Evolutionary conservation across 1,140 invertebrate species (phyloP).

Genomic region (Calephelis virginiensis): DNA sequence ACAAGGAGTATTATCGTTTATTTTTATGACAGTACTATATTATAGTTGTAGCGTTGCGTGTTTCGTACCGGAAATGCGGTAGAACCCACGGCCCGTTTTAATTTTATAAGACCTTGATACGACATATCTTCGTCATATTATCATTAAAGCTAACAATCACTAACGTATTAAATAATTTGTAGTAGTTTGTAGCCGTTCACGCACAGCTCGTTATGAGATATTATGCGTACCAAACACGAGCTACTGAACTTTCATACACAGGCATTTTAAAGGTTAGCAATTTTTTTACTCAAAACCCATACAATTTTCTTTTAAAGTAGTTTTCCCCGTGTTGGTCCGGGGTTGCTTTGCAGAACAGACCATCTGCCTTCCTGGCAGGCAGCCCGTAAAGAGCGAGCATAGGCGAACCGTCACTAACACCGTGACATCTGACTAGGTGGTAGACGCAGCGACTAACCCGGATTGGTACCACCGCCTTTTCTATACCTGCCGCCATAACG

Average conservation of each 20-base stretch:
- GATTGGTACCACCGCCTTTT: too few relatives aligned
- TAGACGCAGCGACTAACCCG: too few relatives aligned
- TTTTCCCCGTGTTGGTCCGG: too few relatives aligned
- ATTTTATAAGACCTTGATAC: slow-evolving; percentile 14
- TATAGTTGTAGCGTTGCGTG: slow-evolving; percentile 13
- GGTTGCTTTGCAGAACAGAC: too few relatives aligned
- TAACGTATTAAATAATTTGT: slow-evolving; percentile 16
- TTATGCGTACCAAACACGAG: not conserved
- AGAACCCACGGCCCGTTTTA: slow-evolving; percentile 9
- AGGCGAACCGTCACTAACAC: too few relatives aligned
- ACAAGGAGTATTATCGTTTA: slow-evolving; percentile 3
- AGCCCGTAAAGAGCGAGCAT: too few relatives aligned
- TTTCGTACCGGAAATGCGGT: slow-evolving; percentile 14
- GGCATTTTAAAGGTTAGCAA: not conserved
- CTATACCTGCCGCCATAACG: too few relatives aligned
- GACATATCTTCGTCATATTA: slow-evolving; percentile 12
- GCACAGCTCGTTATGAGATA: slow-evolving; percentile 3
- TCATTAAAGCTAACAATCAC: slow-evolving; percentile 15
- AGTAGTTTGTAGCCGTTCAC: slow-evolving; percentile 3
- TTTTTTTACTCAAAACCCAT: not conserved
- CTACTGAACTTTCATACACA: not conserved
- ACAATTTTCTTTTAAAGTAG: too few relatives aligned
- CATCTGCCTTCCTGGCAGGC: too few relatives aligned
- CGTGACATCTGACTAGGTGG: too few relatives aligned
- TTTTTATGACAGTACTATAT: slow-evolving; percentile 13